These are phyloP conservation scores for Scaptomyza parva DNA, from an alignment of 2,888 invertebrate genomes.

Conservation along the genomic window DNA sequence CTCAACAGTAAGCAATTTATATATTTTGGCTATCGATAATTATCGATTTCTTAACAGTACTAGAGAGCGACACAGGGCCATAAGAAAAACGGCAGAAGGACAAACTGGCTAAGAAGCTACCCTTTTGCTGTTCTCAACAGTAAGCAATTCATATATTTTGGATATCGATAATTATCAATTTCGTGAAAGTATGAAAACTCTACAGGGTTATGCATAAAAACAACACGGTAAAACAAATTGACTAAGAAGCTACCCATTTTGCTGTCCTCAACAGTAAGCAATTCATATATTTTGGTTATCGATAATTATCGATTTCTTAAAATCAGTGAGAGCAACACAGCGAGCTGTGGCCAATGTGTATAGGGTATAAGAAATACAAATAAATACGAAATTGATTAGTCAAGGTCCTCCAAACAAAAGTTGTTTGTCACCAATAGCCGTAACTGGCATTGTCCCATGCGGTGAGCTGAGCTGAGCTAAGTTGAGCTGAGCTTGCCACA, in stretches of 20 bases:
- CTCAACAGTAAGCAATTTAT: too few species aligned
- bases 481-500: constrained; percentile 22
- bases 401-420: constrained; percentile 63
- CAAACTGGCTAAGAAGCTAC: background rate
- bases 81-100: background rate
- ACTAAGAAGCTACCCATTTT: background rate
- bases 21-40: too few species aligned
- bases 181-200: too few species aligned
- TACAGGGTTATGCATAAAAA: too few species aligned
- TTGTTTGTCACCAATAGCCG: constrained; percentile 82
- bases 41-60: too few species aligned
- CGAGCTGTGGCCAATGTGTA: background rate
- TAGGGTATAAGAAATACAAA: background rate
- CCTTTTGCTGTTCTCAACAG: background rate
- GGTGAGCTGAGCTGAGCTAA: too few species aligned
- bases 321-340: background rate
- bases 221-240: background rate
- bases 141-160: too few species aligned
- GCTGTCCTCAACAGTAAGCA: too few species aligned
- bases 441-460: constrained; percentile 58
- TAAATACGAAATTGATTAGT: constrained; percentile 19
- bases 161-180: too few species aligned
- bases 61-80: too few species aligned
- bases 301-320: background rate
- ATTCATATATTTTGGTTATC: background rate